phyloP scores from a whole-genome alignment of 1,140 invertebrate genomes.

The Monochamus saltuarius region DNA sequence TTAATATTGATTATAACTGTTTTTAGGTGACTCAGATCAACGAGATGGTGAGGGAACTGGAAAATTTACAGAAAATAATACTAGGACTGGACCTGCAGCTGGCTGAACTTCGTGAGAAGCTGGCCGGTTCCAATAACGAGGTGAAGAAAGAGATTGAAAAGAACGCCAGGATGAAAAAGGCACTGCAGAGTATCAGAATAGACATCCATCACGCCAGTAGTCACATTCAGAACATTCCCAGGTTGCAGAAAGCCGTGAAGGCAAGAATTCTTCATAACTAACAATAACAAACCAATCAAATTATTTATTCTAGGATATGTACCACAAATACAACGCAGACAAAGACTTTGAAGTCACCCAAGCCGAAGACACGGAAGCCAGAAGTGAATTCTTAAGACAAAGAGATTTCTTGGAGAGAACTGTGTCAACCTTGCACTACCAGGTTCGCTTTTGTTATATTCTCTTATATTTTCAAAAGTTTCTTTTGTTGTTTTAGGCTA shows the following conservation, averaged over 20 bases:
- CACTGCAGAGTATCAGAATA: conserved; percentile 72
- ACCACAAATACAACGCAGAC: conserved; percentile 73
- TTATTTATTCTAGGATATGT: conserved; percentile 56
- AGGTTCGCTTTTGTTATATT: conserved; percentile 49
- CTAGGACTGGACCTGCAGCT: conserved; percentile 67
- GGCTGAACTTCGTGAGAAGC: conserved; percentile 73
- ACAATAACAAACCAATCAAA: background rate
- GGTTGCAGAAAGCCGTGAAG: conserved; percentile 76
- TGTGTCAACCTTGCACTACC: conserved; percentile 62
- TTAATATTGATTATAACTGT: background rate
- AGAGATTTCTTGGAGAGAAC: conserved; percentile 77
- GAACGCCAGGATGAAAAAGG: conserved; percentile 64
- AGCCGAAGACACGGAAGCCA: conserved; percentile 68
- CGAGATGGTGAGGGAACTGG: conserved; percentile 72
- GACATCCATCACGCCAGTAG: conserved; percentile 76
- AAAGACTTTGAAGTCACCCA: conserved; percentile 64
- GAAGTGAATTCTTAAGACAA: conserved; percentile 77
- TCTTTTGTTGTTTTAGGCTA: conserved; percentile 29
- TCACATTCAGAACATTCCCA: conserved; percentile 73
- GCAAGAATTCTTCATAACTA: conserved; percentile 47
- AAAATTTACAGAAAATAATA: conserved; percentile 61
- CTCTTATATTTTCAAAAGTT: background rate
- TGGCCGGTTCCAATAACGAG: conserved; percentile 68
- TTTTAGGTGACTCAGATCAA: conserved; percentile 68
- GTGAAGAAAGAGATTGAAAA: conserved; percentile 65